Conservation (phyloP, 2,113 vertebrate genomes). For the Protobothrops flavoviridis region DNA sequence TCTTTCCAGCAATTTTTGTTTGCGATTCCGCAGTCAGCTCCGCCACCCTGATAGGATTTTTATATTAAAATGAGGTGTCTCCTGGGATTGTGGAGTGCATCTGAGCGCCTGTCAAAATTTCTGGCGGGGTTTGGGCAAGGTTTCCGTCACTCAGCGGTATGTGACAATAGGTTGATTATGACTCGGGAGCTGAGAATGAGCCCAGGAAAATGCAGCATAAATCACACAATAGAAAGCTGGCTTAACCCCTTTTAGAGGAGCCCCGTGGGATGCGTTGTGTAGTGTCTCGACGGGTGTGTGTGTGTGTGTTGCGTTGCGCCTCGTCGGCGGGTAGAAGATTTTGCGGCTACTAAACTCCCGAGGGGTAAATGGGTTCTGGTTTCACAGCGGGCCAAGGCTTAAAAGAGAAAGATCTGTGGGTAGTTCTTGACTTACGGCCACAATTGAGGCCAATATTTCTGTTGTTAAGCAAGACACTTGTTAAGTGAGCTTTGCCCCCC, state of each 20-base stretch:
- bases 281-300: not conserved
- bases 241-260: constrained; percentile 38
- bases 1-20: constrained; percentile 33
- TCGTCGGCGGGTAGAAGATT: not conserved
- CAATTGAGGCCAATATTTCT: too few relatives aligned
- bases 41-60: constrained; percentile 57
- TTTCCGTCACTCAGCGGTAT: constrained; percentile 62
- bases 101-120: constrained; percentile 60
- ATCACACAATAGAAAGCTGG: constrained; percentile 41
- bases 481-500: too few relatives aligned
- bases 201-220: constrained; percentile 53
- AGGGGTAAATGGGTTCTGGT: constrained; percentile 5
- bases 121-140: constrained; percentile 59
- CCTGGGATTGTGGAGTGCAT: constrained; percentile 60
- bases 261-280: constrained; percentile 17
- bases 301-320: not conserved
- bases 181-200: constrained; percentile 60
- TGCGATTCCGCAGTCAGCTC: constrained; percentile 41
- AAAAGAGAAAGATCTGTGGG: not conserved
- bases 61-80: constrained; percentile 68
- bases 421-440: not conserved
- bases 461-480: too few relatives aligned
- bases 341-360: not conserved
- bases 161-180: constrained; percentile 56
- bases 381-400: not conserved